A percentile compares a stretch with the other conserved stretches of the same genome.
phyloP scores from a whole-genome alignment of 2,113 vertebrate genomes.

The Ahaetulla prasina region DNA sequence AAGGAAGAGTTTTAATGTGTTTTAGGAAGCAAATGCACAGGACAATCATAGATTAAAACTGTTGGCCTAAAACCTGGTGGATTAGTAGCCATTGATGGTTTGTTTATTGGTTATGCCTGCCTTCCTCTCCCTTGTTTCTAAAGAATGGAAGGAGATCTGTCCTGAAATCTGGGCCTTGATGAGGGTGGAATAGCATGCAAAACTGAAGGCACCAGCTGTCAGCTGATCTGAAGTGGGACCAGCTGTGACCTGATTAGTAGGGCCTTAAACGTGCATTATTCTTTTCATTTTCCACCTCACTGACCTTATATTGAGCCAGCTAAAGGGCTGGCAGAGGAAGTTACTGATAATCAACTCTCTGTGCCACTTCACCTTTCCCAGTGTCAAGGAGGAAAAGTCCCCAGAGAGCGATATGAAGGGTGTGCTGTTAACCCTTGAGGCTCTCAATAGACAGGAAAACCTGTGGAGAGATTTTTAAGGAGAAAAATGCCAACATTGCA shows the following conservation, averaged over 20 bases:
- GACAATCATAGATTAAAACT: constrained; percentile 4
- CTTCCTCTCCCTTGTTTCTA: neutral
- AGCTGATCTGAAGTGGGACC: constrained; percentile 67
- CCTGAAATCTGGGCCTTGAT: constrained; percentile 32
- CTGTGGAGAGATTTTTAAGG: neutral
- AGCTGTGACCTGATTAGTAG: constrained; percentile 80
- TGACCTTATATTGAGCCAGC: constrained; percentile 59
- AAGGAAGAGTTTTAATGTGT: constrained; percentile 31
- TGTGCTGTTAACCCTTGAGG: constrained; percentile 53
- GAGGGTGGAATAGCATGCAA: constrained; percentile 31
- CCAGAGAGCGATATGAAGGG: constrained; percentile 37
- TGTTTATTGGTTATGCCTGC: neutral
- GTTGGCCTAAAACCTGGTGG: neutral
- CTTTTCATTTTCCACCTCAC: constrained; percentile 79
- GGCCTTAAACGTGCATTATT: constrained; percentile 73
- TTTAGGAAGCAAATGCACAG: constrained; percentile 19
- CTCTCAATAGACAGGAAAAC: neutral
- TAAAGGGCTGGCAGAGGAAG: constrained; percentile 57
- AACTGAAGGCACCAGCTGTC: constrained; percentile 68
- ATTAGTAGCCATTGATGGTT: neutral
- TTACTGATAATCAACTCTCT: constrained; percentile 68
- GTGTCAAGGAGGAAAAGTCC: constrained; percentile 62
- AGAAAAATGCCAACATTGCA: neutral
- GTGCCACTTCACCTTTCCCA: constrained; percentile 56
- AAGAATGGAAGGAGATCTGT: constrained; percentile 9